Conservation (phyloP, 2,113 vertebrate genomes). For the Heteronetta atricapilla region DNA sequence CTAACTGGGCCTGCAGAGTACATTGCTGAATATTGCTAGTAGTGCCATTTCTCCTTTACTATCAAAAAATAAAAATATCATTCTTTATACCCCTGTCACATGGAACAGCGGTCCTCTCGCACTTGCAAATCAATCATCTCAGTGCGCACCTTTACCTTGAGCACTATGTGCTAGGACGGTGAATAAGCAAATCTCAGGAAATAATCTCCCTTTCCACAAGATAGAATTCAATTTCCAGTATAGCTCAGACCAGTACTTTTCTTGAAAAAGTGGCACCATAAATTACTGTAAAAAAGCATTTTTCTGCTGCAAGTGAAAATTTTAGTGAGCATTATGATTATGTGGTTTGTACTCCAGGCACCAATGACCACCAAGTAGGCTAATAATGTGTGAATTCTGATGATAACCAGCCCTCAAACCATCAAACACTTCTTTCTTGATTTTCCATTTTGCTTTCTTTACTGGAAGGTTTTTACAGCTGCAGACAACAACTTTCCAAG, state of each 20-base stretch:
- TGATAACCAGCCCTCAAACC: conserved; percentile 30
- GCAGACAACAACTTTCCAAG: neutral
- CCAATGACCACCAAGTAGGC: conserved; percentile 5
- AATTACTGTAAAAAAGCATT: conserved; percentile 32
- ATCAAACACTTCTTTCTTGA: neutral
- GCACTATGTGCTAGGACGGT: neutral
- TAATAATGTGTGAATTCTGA: neutral
- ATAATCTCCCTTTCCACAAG: conserved; percentile 63
- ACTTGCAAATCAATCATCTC: conserved; percentile 47
- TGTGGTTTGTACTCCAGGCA: conserved; percentile 47
- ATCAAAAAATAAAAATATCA: conserved; percentile 60
- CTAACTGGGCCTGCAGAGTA: conserved; percentile 51
- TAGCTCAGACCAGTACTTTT: conserved; percentile 28
- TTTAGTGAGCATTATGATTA: conserved; percentile 58
- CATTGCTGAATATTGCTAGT: conserved; percentile 43
- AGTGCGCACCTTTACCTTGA: conserved; percentile 62
- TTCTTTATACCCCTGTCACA: conserved; percentile 61
- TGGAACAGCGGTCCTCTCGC: neutral
- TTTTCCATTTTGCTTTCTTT: neutral
- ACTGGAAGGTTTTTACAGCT: neutral
- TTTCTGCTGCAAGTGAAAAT: conserved; percentile 45
- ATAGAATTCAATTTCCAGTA: conserved; percentile 62
- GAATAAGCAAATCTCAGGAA: conserved; percentile 59
- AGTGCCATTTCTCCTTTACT: conserved; percentile 61
- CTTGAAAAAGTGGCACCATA: conserved; percentile 42